These are phyloP conservation scores for Diadumene lineata DNA, from an alignment of 92 coral and sea anemone species.

Conservation along the genomic window DNA sequence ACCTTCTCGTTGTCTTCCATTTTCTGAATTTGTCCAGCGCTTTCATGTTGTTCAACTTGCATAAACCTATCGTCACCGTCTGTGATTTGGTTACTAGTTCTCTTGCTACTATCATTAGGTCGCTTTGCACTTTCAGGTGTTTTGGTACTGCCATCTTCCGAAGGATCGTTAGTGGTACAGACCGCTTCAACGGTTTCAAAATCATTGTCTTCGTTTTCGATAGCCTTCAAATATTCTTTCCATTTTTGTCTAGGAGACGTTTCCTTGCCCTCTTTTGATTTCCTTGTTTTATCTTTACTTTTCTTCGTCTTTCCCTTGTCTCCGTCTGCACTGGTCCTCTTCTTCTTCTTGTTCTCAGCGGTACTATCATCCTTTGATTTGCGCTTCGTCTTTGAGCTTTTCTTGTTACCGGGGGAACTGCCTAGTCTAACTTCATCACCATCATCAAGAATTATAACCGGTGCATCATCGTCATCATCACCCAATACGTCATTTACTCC, in stretches of 20 bases:
- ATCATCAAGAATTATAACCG: neutral
- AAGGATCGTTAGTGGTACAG: neutral
- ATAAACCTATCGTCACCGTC: neutral
- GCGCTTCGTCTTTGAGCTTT: conserved; percentile 15
- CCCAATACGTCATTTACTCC: conserved; percentile 12
- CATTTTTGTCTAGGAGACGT: conserved; percentile 47
- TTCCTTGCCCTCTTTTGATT: conserved; percentile 28
- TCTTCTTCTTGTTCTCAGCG: neutral
- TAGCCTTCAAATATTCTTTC: conserved; percentile 43
- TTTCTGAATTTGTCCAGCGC: neutral
- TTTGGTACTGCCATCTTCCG: neutral
- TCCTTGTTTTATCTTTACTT: conserved; percentile 20
- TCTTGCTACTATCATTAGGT: too few relatives aligned
- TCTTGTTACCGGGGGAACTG: neutral
- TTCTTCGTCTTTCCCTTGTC: neutral
- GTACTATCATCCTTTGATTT: conserved; percentile 8
- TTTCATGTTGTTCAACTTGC: neutral
- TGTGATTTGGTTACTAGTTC: neutral
- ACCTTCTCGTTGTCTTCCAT: neutral
- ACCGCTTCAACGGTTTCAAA: conserved; percentile 51
- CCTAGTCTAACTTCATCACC: conserved; percentile 1
- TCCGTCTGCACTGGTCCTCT: conserved; percentile 1
- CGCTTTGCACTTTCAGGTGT: too few relatives aligned
- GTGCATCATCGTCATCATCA: conserved; percentile 5
- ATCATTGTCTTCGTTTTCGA: conserved; percentile 71